Conservation (phyloP, 2,888 invertebrate genomes). For the Acanthopleura granulata region DNA sequence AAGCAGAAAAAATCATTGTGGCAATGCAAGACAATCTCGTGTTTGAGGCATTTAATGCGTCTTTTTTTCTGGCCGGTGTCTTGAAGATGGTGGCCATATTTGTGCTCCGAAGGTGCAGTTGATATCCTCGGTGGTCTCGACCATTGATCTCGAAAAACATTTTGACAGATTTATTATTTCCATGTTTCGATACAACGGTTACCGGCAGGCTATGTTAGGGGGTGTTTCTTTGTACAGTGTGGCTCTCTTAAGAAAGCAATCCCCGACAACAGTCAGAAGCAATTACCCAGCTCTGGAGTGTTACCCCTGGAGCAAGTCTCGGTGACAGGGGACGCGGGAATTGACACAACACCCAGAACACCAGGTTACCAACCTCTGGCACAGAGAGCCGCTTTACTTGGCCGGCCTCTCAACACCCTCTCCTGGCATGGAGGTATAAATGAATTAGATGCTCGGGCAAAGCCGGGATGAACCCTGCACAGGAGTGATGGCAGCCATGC, state of each 20-base stretch:
- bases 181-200: no score
- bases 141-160: no score
- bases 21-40: no score
- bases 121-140: no score
- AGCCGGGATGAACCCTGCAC: background rate
- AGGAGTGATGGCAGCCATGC: background rate
- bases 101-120: no score
- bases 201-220: no score
- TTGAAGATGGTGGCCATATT: no score
- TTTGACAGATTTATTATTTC: no score
- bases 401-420: slow-evolving; percentile 1
- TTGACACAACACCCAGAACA: slow-evolving; percentile 11
- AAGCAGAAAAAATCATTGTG: no score
- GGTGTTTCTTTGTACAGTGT: background rate
- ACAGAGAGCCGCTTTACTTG: background rate
- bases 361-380: slow-evolving; percentile 8
- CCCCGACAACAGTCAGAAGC: slow-evolving; percentile 3
- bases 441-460: background rate
- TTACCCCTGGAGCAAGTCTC: slow-evolving; percentile 10
- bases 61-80: no score
- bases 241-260: slow-evolving; percentile 9
- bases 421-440: background rate
- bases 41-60: no score
- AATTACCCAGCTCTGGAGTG: slow-evolving; percentile 8
- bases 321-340: background rate